Evolutionary conservation across 2,113 vertebrate species (phyloP).

Genomic region (Chionodraco myersi): DNA sequence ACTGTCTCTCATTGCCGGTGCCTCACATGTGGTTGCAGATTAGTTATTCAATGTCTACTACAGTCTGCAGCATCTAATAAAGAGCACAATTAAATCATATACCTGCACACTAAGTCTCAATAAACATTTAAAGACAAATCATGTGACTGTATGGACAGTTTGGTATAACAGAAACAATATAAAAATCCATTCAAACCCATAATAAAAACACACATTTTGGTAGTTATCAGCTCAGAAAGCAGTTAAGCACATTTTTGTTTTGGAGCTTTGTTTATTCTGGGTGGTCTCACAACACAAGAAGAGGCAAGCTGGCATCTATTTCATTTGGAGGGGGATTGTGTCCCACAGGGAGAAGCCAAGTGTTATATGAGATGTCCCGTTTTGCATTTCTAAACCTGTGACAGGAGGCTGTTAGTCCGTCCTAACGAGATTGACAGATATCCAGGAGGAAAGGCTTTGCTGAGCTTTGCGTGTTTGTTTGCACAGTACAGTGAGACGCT

Average conservation of each 20-base stretch:
- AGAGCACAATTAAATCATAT: constrained; percentile 21
- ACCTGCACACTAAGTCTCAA: constrained; percentile 25
- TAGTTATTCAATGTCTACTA: constrained; percentile 53
- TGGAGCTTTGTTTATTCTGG: constrained; percentile 65
- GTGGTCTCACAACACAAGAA: constrained; percentile 78
- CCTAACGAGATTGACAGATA: constrained; percentile 48
- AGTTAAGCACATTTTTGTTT: constrained; percentile 49
- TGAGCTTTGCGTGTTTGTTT: constrained; percentile 16
- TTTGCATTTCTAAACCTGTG: constrained; percentile 70
- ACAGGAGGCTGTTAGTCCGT: constrained; percentile 51
- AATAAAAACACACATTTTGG: neutral
- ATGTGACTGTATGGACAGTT: constrained; percentile 5
- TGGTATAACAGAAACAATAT: neutral
- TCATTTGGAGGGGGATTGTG: constrained; percentile 50
- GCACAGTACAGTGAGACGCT: neutral
- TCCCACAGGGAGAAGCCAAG: constrained; percentile 73
- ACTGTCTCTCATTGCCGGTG: constrained; percentile 59
- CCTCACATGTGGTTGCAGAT: constrained; percentile 68
- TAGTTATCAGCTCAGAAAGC: neutral
- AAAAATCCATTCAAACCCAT: constrained; percentile 16
- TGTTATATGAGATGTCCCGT: constrained; percentile 75
- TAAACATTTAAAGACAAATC: constrained; percentile 28
- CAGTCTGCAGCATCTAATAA: constrained; percentile 22
- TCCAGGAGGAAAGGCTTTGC: constrained; percentile 12
- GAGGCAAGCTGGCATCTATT: constrained; percentile 68